phyloP scores from a whole-genome alignment of 92 coral and sea anemone species.

The Palythoa grandiflora region DNA sequence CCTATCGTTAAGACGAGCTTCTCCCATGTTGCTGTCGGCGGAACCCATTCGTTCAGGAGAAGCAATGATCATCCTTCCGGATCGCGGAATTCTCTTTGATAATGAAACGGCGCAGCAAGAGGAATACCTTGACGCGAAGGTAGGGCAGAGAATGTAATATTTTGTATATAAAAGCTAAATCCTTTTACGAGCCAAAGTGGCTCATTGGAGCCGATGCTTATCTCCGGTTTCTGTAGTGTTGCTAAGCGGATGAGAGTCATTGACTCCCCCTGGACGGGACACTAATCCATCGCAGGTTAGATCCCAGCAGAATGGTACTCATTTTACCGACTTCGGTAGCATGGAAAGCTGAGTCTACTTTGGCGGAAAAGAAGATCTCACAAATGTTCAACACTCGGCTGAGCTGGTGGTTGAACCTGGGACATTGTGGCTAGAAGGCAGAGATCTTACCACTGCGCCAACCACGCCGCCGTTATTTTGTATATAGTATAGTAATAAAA shows the following conservation, averaged over 20 bases:
- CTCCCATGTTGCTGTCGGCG: conserved; percentile 2
- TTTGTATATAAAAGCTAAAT: neutral
- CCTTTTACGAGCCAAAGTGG: too few relatives aligned
- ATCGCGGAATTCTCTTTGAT: neutral
- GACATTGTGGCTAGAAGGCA: too few relatives aligned
- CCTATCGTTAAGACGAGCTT: conserved; percentile 7
- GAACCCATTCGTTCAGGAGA: conserved; percentile 13
- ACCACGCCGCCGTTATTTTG: too few relatives aligned
- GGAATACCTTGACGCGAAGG: conserved; percentile 39
- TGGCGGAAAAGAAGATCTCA: too few relatives aligned
- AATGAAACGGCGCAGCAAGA: neutral
- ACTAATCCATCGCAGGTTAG: neutral
- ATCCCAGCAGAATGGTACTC: too few relatives aligned
- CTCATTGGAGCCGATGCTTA: too few relatives aligned
- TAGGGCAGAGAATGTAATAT: conserved; percentile 14
- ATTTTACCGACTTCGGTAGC: neutral
- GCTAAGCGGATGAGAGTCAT: too few relatives aligned
- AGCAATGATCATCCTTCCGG: conserved; percentile 9
- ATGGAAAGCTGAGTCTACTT: neutral
- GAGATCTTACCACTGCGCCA: too few relatives aligned
- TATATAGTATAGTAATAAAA: too few relatives aligned
- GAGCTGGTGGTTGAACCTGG: too few relatives aligned
- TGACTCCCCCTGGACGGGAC: neutral
- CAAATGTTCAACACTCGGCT: too few relatives aligned
- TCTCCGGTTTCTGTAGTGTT: too few relatives aligned